These are phyloP conservation scores for Drosophila tripunctata DNA, from an alignment of 2,888 invertebrate species.

Conservation along the genomic window DNA sequence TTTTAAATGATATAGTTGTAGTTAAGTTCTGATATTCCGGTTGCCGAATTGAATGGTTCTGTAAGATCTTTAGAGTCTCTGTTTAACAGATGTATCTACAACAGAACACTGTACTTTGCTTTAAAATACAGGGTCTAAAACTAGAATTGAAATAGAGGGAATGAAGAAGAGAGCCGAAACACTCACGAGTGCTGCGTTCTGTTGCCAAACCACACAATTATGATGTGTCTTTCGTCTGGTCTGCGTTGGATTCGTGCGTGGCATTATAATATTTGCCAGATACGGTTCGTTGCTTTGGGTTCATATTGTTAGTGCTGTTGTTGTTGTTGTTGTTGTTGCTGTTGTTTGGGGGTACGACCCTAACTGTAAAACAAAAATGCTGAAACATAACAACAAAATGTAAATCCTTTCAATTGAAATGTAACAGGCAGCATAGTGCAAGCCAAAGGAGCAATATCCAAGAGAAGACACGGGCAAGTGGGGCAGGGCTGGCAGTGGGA, in stretches of 20 bases:
- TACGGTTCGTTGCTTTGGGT: constrained; percentile 11
- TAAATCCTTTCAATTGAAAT: constrained; percentile 80
- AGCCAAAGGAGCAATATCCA: constrained; percentile 34
- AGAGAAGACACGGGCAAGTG: not conserved
- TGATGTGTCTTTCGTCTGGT: constrained; percentile 46
- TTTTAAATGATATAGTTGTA: too few species aligned
- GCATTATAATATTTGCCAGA: constrained; percentile 50
- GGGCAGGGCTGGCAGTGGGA: too few species aligned
- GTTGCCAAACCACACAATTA: constrained; percentile 66
- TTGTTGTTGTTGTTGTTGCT: not conserved
- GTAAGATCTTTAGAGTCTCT: too few species aligned
- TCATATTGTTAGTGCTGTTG: not conserved
- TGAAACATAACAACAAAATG: constrained; percentile 76
- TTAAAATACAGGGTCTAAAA: too few species aligned
- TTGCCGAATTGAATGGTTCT: too few species aligned
- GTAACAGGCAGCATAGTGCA: constrained; percentile 59
- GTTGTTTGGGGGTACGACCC: constrained; percentile 41
- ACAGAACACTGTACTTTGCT: too few species aligned
- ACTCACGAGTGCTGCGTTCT: constrained; percentile 6
- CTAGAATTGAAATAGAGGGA: not conserved
- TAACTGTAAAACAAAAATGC: constrained; percentile 72
- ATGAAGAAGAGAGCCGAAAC: constrained; percentile 1
- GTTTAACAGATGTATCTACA: too few species aligned
- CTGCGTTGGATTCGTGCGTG: constrained; percentile 32
- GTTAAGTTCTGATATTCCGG: too few species aligned